A percentile compares a stretch with the other conserved stretches of the same genome.
Evolutionary conservation across 1,140 invertebrate genomes (phyloP).

Genomic region (Scaptodrosophila lebanonensis): DNA sequence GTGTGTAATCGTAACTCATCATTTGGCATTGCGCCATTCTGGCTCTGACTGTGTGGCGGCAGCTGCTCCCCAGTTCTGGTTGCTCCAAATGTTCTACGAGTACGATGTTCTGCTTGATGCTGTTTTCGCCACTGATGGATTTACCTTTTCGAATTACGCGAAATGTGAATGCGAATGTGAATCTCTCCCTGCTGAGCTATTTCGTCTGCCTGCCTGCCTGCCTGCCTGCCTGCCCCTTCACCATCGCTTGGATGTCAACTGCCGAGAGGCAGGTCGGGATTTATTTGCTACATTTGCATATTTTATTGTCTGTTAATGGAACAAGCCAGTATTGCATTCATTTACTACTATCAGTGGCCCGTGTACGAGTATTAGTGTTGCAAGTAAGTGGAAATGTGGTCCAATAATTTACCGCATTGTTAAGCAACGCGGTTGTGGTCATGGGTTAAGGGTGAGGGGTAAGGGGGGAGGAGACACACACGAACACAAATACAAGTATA

Average conservation of each 20-base stretch:
- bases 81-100: not conserved
- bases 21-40: slow-evolving; percentile 21
- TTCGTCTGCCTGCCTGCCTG: slow-evolving; percentile 23
- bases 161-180: too few relatives aligned
- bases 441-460: too few relatives aligned
- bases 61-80: too few relatives aligned
- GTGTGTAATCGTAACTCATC: slow-evolving; percentile 73
- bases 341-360: too few relatives aligned
- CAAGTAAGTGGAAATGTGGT: too few relatives aligned
- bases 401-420: too few relatives aligned
- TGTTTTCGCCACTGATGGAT: slow-evolving; percentile 67
- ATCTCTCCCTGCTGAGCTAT: slow-evolving; percentile 51
- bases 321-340: not conserved
- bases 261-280: slow-evolving; percentile 59
- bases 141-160: slow-evolving; percentile 66
- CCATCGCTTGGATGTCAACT: too few relatives aligned
- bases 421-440: too few relatives aligned
- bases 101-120: slow-evolving; percentile 11
- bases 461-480: too few relatives aligned
- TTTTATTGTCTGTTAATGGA: slow-evolving; percentile 67
- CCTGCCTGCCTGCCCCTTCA: too few relatives aligned
- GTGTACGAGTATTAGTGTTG: too few relatives aligned
- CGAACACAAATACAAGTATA: too few relatives aligned
- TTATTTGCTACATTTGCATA: slow-evolving; percentile 71
- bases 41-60: not conserved